Evolutionary conservation across 2,888 invertebrate species (phyloP), one percentile per base, ranked within the genome.

Genomic region (Drosophila histrio): DNA sequence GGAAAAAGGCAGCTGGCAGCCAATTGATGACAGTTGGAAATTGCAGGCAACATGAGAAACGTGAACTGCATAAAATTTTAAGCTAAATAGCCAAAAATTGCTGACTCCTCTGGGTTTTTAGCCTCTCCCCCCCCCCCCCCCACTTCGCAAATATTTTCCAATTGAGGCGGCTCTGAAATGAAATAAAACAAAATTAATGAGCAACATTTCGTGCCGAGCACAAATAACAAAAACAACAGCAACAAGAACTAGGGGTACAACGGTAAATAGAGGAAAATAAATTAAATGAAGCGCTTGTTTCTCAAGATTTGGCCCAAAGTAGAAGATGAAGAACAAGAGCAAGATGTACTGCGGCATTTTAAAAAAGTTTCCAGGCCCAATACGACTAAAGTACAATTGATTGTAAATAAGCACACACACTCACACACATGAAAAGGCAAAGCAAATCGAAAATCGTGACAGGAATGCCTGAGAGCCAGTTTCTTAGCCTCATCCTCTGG

Each of bases 141-240:
- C 5, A n/a, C n/a, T n/a, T n/a, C 17, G 4, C 9, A 61, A 69
- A 79, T 75, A 72, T 65, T 59, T 68, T 67, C 56, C 49, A 76
- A 71, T 77, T 77, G 85, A 76, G 72, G 76, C 69, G 64, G 72
- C 77, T 77, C 72, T 67, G 62, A 82, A 83, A 85, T 76, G 72
- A 85, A 82, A 79, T 82, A 82, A 85, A 83, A 85, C 83, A 83
- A 83, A 84, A 84, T 84, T 86, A 84, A 84, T 84, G 84, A 86
- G 81, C 81, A 57, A 61, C 77, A 63, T 54, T 85, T 79, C 77
- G 82, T 79, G 85, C 70, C 39, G 47, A 49, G 46, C 44, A 26
- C 57, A 64, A 75, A 49, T 56, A 28, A 24, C 39, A 62, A 66
- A 34, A 64, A 64, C 30, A 39, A 53, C 11, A 39, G 9, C 13